A percentile compares a stretch with the other conserved stretches of the same genome.
Conservation (phyloP, 53 echinoderm and acorn worm genomes). For the Temnopleurus reevesii region DNA sequence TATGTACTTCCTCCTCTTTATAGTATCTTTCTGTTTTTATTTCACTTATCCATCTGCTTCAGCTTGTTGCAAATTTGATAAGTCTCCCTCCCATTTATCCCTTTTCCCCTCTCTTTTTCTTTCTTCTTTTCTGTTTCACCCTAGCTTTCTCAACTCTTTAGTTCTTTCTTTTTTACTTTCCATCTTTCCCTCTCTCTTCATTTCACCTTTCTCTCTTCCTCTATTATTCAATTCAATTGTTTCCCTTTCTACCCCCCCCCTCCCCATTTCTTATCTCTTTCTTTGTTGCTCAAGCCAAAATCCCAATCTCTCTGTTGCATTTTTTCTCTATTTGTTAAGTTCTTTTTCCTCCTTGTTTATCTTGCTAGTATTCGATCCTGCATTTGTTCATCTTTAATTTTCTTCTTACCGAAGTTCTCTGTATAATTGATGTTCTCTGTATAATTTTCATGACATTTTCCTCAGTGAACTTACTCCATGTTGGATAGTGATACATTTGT, state of each 20-base stretch:
- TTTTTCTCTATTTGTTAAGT: neutral
- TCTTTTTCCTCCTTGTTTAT: neutral
- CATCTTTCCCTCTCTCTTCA: neutral
- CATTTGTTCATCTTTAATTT: neutral
- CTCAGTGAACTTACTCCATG: too few species aligned
- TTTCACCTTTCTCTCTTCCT: neutral
- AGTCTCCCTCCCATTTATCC: neutral
- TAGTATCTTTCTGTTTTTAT: too few species aligned
- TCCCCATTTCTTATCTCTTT: neutral
- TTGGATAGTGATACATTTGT: too few species aligned
- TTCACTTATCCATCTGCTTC: too few species aligned
- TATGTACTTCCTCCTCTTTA: too few species aligned
- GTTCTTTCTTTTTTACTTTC: neutral
- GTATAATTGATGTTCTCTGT: too few species aligned
- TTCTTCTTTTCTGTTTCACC: neutral
- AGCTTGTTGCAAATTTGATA: neutral
- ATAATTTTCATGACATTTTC: too few species aligned
- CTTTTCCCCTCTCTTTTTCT: neutral
- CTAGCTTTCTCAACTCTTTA: neutral
- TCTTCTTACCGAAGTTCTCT: too few species aligned
- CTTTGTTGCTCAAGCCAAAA: neutral
- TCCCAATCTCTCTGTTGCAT: too few species aligned
- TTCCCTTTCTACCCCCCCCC: neutral
- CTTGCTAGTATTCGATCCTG: too few species aligned
- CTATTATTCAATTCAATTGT: neutral